phyloP scores from a whole-genome alignment of 2,888 invertebrate species.

The Orthonychiurus folsomi region DNA sequence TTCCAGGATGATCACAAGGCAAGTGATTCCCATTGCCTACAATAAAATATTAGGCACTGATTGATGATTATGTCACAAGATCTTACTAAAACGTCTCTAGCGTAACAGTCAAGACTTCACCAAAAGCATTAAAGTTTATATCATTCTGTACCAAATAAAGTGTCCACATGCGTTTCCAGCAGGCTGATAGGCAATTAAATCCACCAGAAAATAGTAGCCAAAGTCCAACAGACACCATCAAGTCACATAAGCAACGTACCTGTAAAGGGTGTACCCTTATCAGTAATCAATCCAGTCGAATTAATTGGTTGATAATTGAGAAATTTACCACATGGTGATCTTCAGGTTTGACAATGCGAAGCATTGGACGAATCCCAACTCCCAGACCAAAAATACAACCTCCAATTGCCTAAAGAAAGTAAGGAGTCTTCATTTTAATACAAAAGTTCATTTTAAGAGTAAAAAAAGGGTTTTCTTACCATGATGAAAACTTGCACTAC shows the following conservation, averaged over 20 bases:
- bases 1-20: constrained; percentile 24
- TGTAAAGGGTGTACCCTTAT: constrained; percentile 3
- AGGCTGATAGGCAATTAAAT: constrained; percentile 29
- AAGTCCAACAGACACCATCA: constrained; percentile 30
- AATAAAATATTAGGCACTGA: background rate
- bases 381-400: constrained; percentile 27
- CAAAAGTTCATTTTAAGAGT: background rate
- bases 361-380: constrained; percentile 29
- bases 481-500: constrained; percentile 21
- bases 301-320: background rate
- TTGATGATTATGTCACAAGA: background rate
- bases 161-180: constrained; percentile 27
- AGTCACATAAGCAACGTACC: constrained; percentile 26
- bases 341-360: constrained; percentile 25
- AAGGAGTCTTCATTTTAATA: background rate
- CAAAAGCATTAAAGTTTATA: no score
- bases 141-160: constrained; percentile 25
- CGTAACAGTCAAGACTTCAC: no score
- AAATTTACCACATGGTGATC: constrained; percentile 15
- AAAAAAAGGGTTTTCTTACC: constrained; percentile 8
- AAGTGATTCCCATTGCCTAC: constrained; percentile 22
- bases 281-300: background rate
- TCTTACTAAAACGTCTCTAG: no score
- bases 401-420: constrained; percentile 23
- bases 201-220: constrained; percentile 25